These are phyloP conservation scores for Lithosia quadra DNA, from an alignment of 2,888 invertebrate genomes.

Conservation along the genomic window DNA sequence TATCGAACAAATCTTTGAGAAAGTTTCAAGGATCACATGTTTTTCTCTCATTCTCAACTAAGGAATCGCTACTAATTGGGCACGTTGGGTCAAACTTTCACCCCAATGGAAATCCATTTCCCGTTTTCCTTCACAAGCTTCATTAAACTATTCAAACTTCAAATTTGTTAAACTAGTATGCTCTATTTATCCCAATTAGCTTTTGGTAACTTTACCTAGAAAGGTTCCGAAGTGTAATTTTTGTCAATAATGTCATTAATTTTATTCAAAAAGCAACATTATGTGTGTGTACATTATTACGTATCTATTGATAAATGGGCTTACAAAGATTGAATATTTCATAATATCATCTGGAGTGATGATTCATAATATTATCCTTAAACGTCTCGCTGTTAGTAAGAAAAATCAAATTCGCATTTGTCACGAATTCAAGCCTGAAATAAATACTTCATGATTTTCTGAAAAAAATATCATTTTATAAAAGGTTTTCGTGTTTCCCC, in stretches of 20 bases:
- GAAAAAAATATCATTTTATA: too few relatives aligned
- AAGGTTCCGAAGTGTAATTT: background rate
- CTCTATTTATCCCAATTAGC: background rate
- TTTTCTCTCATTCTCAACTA: background rate
- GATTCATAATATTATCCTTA: background rate
- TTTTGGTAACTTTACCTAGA: background rate
- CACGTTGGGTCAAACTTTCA: background rate
- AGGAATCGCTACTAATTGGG: background rate
- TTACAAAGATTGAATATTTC: background rate
- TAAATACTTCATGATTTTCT: background rate
- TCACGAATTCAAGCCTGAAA: background rate
- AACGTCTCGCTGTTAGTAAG: background rate
- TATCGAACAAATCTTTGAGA: background rate
- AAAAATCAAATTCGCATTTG: background rate
- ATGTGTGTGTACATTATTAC: too few relatives aligned
- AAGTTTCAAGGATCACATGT: background rate
- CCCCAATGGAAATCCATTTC: background rate
- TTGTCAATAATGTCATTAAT: background rate
- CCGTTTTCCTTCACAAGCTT: too few relatives aligned
- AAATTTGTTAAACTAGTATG: background rate
- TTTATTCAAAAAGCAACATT: too few relatives aligned
- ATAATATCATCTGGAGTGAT: background rate
- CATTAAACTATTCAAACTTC: constrained; percentile 5
- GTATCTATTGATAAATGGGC: too few relatives aligned
- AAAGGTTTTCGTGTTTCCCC: background rate